Base-by-base conservation (phyloP, 2,113 vertebrate species). In the Oenanthe melanoleuca region DNA sequence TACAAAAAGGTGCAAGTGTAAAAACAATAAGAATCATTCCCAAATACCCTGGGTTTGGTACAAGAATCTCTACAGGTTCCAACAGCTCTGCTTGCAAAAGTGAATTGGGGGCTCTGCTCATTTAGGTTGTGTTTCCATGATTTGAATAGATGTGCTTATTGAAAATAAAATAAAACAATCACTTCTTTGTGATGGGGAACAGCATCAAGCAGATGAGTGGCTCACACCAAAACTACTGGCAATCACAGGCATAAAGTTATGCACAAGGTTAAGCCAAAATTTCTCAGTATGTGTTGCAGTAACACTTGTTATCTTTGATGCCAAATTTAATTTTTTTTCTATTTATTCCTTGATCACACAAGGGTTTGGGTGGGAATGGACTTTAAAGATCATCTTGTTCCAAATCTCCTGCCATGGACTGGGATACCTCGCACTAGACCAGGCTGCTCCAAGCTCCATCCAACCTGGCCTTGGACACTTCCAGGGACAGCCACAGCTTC, bases 381-480 rank as follows among this genome's bases (percentile, higher is more conserved):
- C 45, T n/a, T 60, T 0, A 67, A 60, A 53, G 20, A 33, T 21
- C 23, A 45, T 24, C 38, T 28, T 20, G 19, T 20, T 52, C 37
- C 28, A 59, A 57, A 59, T 26, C 13, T 31, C 34, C 12, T 80
- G 22, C 22, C 33, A 59, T 20, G 19, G 15, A 10, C 31, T 23
- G 31, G 25, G 22, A 42, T 8, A 25, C 5, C 14, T 50, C 45
- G 28, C 33, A 23, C 14, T 5, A 22, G 0, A 1, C 18, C 42
- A 56, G 14, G 11, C 1, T n/a, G 18, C 22, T 52, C 52, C 44
- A 59, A 66, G 34, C 9, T 1, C 25, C 1, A 0, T 42, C 12
- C 42, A 64, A 1, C 18, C 13, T 40, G 49, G 40, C 16, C 34
- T 65, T 37, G 50, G n/a, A 50, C 22, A 57, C 42, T 50, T 22